phyloP scores from a whole-genome alignment of 2,797 vertebrate genomes.

The Lagorchestes hirsutus region DNA sequence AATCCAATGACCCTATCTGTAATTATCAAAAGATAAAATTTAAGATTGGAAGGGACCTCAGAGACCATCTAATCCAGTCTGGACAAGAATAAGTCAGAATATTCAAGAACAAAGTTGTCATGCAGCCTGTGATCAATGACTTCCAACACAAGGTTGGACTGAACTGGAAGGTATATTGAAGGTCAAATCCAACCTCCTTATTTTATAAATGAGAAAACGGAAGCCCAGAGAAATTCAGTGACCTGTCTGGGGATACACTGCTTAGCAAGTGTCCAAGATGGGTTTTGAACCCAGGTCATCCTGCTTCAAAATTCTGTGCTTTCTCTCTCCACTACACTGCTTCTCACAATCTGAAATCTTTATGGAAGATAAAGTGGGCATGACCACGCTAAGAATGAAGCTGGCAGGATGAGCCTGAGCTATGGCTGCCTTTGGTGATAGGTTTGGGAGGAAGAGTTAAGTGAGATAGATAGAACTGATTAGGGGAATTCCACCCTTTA shows the following conservation, averaged over 20 bases:
- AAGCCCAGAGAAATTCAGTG: background rate
- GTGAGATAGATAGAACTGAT: conserved; percentile 1
- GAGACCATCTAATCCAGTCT: background rate
- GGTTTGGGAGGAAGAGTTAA: conserved; percentile 1
- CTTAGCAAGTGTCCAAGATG: background rate
- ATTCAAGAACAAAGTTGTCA: background rate
- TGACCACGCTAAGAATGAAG: background rate
- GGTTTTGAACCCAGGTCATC: background rate
- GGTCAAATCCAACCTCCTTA: background rate
- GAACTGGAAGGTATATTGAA: background rate
- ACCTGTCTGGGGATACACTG: background rate
- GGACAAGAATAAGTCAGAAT: background rate
- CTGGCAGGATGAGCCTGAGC: background rate
- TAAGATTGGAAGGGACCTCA: background rate
- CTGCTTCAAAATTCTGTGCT: background rate
- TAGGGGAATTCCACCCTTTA: background rate
- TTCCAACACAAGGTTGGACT: background rate
- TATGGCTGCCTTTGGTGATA: background rate
- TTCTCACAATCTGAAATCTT: background rate
- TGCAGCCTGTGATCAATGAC: background rate
- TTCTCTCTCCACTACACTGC: background rate
- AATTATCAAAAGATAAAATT: background rate
- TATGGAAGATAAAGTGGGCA: background rate
- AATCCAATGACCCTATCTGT: background rate
- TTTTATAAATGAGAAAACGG: background rate